These are phyloP conservation scores for Limosa lapponica DNA, from an alignment of 2,797 vertebrate genomes.

Conservation along the genomic window DNA sequence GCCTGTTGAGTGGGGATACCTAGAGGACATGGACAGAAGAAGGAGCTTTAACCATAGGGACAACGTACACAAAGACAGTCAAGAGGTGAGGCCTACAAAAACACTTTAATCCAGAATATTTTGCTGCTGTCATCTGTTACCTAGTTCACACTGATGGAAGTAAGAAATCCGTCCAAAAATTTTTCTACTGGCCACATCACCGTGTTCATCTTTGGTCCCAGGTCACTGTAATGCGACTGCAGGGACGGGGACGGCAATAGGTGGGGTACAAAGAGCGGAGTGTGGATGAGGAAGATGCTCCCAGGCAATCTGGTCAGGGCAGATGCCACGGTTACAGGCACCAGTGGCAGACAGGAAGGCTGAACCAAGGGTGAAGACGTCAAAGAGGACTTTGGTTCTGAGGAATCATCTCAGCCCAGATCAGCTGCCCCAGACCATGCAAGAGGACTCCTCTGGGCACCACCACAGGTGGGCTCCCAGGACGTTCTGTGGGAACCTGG, in stretches of 20 bases:
- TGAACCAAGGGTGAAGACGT: not conserved
- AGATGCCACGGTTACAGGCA: no score
- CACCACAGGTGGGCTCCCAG: no score
- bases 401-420: not conserved
- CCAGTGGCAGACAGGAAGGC: not conserved
- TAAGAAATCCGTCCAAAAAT: not conserved
- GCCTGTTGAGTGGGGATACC: not conserved
- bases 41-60: not conserved
- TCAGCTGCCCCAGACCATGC: not conserved
- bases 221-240: accelerated
- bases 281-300: not conserved
- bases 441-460: not conserved
- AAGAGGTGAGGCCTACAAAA: not conserved
- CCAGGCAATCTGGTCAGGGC: accelerated
- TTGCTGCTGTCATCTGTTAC: not conserved
- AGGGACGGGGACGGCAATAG: accelerated
- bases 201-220: accelerated
- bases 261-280: not conserved
- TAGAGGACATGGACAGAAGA: not conserved
- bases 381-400: not conserved
- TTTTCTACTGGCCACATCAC: accelerated
- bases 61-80: not conserved
- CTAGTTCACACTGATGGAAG: not conserved
- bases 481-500: no score
- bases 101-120: not conserved